Evolutionary conservation across 2,888 invertebrate genomes (phyloP), one percentile per base, ranked within the genome.

Genomic region (Camponotus fellah): DNA sequence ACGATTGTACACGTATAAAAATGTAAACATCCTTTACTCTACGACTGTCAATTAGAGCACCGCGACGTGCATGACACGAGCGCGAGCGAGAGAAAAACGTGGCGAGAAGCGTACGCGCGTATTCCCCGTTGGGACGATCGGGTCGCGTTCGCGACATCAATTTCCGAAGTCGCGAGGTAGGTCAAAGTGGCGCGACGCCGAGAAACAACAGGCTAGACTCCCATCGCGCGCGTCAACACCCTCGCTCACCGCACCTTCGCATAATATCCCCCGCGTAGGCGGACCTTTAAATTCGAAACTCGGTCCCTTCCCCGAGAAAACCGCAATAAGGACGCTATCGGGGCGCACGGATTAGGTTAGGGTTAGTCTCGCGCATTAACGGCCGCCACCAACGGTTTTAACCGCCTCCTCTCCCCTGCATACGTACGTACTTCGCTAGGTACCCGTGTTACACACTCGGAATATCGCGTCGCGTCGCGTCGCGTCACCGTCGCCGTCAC

Each of bases 321-420:
- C 82, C 87, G 86, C 88, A 93, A 91, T 87, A 89, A 92, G 88
- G 93, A 93, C 93, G 93, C 93, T 92, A 90, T 89, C 85, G 80
- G 65, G 76, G 66, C 81, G 85, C n/a, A 34, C 34, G 86, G 85
- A 89, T 90, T 88, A 92, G 92, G 92, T 92, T 92, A 91, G 89
- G 86, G 46, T 46, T 17, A 46, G 46, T 14, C n/a, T 53, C 53
- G 53, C 53, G 53, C n/a, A 53, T 53, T 53, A 72, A 58, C 26
- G 37, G 10, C 10, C 60, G 82, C 89, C 91, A 87, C 84, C 91
- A 92, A 92, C 92, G 91, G 88, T 88, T 87, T 88, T 89, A 86
- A 88, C 87, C 88, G 92, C 90, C 90, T 49, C n/a, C 53, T 53
- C 53, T n/a, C 53, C 46, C 3, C 14, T 46, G 12, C 46, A 46